Evolutionary conservation across 2,113 vertebrate genomes (phyloP), one percentile per base, ranked within the genome.

Genomic region (Oncorhynchus nerka): DNA sequence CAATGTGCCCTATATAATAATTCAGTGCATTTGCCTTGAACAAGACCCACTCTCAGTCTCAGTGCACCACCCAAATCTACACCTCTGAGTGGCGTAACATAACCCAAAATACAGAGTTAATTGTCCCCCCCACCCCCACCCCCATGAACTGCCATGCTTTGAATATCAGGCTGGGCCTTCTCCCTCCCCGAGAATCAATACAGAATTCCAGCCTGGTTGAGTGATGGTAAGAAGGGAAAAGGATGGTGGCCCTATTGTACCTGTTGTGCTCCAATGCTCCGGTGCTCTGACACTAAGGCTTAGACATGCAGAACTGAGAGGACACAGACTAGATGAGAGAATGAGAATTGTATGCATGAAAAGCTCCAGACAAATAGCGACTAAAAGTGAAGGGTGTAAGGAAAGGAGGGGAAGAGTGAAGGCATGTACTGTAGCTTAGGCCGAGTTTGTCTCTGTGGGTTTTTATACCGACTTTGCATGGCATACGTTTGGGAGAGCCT

Each of bases 61-160:
- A 73, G 64, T 65, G 66, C 84, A 84, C 39, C 76, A 34, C 32
- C 32, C 85, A 91, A 94, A 93, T 82, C 86, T 87, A 64, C 88
- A 91, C 85, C 81, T 71, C 68, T 76, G 82, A 76, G 72, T 79
- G 87, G 84, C 15, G 20, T 61, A 88, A 87, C 86, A 89, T 86
- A 79, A 88, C 65, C 61, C 90, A 92, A 93, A 93, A 87, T 88
- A 92, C 87, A 85, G 78, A 83, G 69, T 83, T 90, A 91, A 95
- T 92, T 87, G 76, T 69, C 94, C 93, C 86, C 86, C 92, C 81
- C 93, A 91, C 73, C 92, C 78, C 92, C 81, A 87, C 85, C 34
- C 8, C 34, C 7, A 8, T 90, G 83, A 92, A 90, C 90, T 84
- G 66, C 74, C 75, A 92, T 85, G 91, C 90, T 93, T 93, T 95